phyloP scores from a whole-genome alignment of 2,888 invertebrate genomes.

The Alentia gelatinosa region DNA sequence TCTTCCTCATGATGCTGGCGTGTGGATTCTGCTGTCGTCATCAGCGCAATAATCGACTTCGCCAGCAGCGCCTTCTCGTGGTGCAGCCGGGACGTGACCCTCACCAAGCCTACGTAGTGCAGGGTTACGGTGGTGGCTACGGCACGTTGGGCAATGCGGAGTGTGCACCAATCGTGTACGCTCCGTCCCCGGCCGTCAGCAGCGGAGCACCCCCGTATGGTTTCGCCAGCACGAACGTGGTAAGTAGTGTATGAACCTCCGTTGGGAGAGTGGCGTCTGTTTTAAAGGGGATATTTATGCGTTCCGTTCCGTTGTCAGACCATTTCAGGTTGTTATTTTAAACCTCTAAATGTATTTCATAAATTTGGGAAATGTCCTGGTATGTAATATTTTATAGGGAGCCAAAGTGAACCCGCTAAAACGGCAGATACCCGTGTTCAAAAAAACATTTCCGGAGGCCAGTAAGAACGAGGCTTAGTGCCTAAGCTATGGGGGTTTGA shows the following conservation, averaged over 20 bases:
- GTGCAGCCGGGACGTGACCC: neutral
- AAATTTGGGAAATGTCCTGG: neutral
- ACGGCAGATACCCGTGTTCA: no score
- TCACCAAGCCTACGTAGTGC: neutral
- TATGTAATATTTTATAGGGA: neutral
- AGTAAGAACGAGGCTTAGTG: no score
- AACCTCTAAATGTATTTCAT: no score
- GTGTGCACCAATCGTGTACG: slow-evolving; percentile 1
- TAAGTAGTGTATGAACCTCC: neutral
- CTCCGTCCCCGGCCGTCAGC: neutral
- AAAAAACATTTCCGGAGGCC: no score
- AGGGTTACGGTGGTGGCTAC: neutral
- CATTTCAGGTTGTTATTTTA: neutral
- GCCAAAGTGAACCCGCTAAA: no score
- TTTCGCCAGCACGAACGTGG: neutral
- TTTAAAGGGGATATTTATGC: neutral
- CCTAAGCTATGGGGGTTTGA: no score
- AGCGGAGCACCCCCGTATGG: neutral
- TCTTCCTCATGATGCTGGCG: neutral
- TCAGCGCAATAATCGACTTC: neutral
- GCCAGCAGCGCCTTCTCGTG: neutral
- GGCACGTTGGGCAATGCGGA: neutral
- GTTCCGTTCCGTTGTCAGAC: no score
- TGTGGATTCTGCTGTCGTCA: neutral
- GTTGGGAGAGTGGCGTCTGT: neutral